Conservation (phyloP, 1,140 invertebrate species). For the Diorhabda sublineata region DNA sequence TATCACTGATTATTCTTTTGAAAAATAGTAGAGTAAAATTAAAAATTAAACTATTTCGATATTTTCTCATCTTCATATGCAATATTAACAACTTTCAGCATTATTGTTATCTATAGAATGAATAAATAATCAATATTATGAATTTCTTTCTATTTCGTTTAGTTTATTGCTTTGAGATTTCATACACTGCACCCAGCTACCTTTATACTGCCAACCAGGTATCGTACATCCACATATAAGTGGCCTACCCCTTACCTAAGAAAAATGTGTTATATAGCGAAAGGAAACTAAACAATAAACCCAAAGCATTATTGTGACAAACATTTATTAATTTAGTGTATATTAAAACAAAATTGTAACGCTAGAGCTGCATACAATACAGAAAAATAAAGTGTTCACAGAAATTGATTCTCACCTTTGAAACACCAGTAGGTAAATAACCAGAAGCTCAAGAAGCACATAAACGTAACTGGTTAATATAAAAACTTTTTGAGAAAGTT, state of each 20-base stretch:
- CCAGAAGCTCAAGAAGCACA: conserved; percentile 10
- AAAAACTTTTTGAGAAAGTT: too few relatives aligned
- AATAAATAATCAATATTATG: too few relatives aligned
- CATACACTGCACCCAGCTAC: neutral
- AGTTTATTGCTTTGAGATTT: too few relatives aligned
- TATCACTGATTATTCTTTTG: too few relatives aligned
- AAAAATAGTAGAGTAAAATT: too few relatives aligned
- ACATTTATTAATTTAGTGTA: conserved; percentile 49
- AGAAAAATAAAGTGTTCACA: conserved; percentile 37
- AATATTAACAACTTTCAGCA: too few relatives aligned
- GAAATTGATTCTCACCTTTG: conserved; percentile 3
- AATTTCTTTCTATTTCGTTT: too few relatives aligned
- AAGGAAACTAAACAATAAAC: conserved; percentile 46
- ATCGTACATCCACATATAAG: conserved; percentile 1
- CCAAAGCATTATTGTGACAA: conserved; percentile 50
- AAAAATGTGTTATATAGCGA: conserved; percentile 33
- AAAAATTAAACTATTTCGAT: too few relatives aligned
- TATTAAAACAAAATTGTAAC: conserved; percentile 45
- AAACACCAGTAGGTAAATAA: conserved; percentile 6
- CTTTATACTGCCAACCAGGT: neutral
- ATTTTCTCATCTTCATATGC: too few relatives aligned
- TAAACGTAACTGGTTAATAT: neutral
- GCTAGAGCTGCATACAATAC: conserved; percentile 44
- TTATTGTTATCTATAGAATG: too few relatives aligned
- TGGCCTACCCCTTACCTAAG: conserved; percentile 21